Evolutionary conservation across 2,888 invertebrate species (phyloP).

Genomic region (Calliopum simillimum): DNA sequence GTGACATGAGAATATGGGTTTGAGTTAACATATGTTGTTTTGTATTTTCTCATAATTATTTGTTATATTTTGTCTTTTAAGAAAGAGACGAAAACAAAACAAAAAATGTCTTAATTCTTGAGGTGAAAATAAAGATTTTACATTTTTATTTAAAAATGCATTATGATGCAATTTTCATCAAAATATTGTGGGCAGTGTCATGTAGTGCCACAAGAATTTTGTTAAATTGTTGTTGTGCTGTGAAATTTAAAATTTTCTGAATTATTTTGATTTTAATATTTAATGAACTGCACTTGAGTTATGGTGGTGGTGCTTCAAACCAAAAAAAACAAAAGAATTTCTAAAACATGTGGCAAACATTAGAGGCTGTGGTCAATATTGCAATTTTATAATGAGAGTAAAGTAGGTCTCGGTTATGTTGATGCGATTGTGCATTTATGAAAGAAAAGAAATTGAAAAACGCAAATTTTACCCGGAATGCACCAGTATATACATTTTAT

Average conservation of each 20-base stretch:
- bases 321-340: background rate
- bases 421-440: background rate
- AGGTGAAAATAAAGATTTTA: background rate
- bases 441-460: background rate
- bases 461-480: too few species aligned
- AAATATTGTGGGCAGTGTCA: conserved; percentile 6
- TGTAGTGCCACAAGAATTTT: too few species aligned
- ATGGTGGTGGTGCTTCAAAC: background rate
- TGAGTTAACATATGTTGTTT: conserved; percentile 9
- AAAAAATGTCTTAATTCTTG: background rate
- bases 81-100: too few species aligned
- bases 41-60: background rate
- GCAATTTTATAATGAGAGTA: too few species aligned
- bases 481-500: too few species aligned
- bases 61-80: too few species aligned
- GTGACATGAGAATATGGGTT: conserved; percentile 5
- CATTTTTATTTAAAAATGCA: background rate
- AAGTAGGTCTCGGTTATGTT: too few species aligned
- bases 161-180: background rate
- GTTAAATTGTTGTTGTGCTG: too few species aligned
- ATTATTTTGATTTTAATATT: background rate
- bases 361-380: background rate
- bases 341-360: background rate
- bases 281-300: background rate
- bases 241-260: too few species aligned